Evolutionary conservation across 2,888 invertebrate genomes (phyloP), one percentile per base, ranked within the genome.

Genomic region (Acanthosepion pharaonis): DNA sequence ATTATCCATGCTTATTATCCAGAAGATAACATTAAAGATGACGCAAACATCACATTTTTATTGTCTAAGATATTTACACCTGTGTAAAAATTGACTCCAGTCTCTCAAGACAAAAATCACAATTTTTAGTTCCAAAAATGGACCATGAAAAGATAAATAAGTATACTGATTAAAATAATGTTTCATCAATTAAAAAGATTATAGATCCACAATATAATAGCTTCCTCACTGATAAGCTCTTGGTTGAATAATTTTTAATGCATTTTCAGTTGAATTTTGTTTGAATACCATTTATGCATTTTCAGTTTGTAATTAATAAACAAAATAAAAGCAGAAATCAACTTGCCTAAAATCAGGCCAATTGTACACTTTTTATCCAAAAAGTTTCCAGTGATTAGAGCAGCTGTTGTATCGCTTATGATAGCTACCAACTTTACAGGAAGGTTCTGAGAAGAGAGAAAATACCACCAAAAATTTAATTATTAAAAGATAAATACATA

Each of bases 401-500:
- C 98, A 23, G 98, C 98, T 0, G 98, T 98, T 33, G 98, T 98
- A 97, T 98, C 98, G 97, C 98, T 98, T 94, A 98, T 98, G 96
- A 98, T 98, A 94, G 98, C 98, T 51, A 98, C 98, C 94, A 98
- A 98, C 94, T 98, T 98, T 6, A 98, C 98, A 95, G 98, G 98
- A 28, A 97, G 95, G 95, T 97, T 98, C 97, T 97, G 95, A 28
- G 94, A 95, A 78, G 91, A 94, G 55, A 15, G 3, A 49, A 28
- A 51, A 28, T 78, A 33, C 11, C 0, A n/a, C n/a, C 28, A 78
- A 64, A 23, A 64, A 64, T 64, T 64, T 64, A 25, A 8, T 28
- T 3, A 64, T 64, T 64, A 64, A 23, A 64, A 25, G 8, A 25
- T 28, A 64, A 8, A 25, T 25, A 64, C 25, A 64, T 25, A 78